Conservation (phyloP, 2,797 vertebrate species). For the Syngnathus rostellatus region DNA sequence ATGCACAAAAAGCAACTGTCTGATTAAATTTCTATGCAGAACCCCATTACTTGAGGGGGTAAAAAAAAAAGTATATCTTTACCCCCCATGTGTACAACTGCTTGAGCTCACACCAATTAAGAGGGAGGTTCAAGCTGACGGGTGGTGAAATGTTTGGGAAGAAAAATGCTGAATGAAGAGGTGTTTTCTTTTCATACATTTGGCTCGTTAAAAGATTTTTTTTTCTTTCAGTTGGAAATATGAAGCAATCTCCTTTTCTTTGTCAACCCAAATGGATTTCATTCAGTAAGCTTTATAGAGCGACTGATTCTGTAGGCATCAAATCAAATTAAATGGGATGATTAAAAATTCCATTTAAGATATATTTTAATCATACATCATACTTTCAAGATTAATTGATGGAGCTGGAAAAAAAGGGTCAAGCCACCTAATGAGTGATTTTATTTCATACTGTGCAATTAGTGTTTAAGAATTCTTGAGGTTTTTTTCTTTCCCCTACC, state of each 20-base stretch:
- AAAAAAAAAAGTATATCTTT: constrained; percentile 14
- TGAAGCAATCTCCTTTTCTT: constrained; percentile 21
- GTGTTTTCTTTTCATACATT: constrained; percentile 40
- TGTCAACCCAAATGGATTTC: constrained; percentile 24
- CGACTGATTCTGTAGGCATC: constrained; percentile 28
- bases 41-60: constrained; percentile 38
- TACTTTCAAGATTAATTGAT: neutral
- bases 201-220: constrained; percentile 29
- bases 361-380: neutral
- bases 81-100: constrained; percentile 7
- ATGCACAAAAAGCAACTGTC: constrained; percentile 52
- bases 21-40: constrained; percentile 60
- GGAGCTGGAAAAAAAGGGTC: neutral
- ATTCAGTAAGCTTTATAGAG: constrained; percentile 27
- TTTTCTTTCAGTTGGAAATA: constrained; percentile 28
- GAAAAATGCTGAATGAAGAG: constrained; percentile 27
- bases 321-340: neutral
- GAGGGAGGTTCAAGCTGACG: constrained; percentile 48
- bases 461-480: neutral
- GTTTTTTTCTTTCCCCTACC: neutral
- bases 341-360: neutral
- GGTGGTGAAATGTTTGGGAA: constrained; percentile 14
- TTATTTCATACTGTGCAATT: neutral
- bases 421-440: neutral
- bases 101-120: constrained; percentile 62